Evolutionary conservation across 2,113 vertebrate genomes (phyloP).

Genomic region (Taxidea taxus): DNA sequence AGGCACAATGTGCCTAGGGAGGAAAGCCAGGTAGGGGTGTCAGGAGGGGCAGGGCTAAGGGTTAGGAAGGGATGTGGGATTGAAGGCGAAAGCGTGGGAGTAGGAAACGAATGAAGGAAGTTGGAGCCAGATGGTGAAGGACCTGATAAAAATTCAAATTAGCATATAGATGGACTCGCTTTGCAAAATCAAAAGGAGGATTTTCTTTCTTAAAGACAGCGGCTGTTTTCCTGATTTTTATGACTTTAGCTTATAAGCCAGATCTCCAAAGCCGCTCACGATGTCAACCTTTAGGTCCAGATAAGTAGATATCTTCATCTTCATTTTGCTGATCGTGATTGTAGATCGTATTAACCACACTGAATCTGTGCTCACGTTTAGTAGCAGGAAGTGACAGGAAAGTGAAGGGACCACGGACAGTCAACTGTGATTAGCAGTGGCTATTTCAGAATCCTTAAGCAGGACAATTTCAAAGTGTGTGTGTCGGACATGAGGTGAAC

Average conservation of each 20-base stretch:
- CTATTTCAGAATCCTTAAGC: neutral
- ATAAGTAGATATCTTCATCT: neutral
- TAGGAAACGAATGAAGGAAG: neutral
- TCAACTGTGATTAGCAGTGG: neutral
- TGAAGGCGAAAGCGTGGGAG: neutral
- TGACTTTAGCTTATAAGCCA: neutral
- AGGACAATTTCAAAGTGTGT: fast-evolving
- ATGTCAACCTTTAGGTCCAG: neutral
- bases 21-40: neutral
- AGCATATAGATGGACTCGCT: neutral
- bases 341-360: neutral
- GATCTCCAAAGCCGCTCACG: neutral
- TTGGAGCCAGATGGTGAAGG: neutral
- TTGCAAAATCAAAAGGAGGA: conserved; percentile 12
- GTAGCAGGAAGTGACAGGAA: neutral
- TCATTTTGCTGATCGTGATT: neutral
- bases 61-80: neutral
- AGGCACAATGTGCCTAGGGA: fast-evolving
- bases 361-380: neutral
- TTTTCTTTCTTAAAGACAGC: neutral
- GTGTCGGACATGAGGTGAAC: fast-evolving
- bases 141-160: neutral
- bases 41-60: neutral
- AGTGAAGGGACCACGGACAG: neutral
- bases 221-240: neutral